phyloP scores from a whole-genome alignment of 2,113 vertebrate species.

The Phrynocephalus versicolor region DNA sequence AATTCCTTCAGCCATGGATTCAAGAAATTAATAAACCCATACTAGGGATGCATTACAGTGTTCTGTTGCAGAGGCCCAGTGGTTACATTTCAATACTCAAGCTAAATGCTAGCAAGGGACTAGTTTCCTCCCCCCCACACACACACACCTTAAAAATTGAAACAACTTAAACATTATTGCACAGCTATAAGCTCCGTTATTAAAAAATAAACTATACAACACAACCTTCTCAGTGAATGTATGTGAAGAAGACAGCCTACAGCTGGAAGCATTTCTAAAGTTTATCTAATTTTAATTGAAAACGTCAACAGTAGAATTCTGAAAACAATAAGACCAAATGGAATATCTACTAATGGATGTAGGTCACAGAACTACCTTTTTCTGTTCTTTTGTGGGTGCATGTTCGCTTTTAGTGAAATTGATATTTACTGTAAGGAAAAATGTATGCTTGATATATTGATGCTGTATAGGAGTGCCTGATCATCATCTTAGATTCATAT shows the following conservation, averaged over 20 bases:
- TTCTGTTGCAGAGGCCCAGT: not conserved
- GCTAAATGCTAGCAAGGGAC: not conserved
- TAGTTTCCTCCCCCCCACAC: too few species aligned
- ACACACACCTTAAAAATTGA: not conserved
- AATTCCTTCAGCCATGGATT: not conserved
- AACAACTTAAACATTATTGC: not conserved
- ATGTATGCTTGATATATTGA: not conserved
- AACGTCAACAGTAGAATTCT: not conserved
- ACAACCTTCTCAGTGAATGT: not conserved
- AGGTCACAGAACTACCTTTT: not conserved
- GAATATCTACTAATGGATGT: not conserved
- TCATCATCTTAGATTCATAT: too few species aligned
- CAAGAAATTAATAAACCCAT: not conserved
- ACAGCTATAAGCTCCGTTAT: not conserved
- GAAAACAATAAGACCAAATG: not conserved
- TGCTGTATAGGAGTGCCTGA: not conserved
- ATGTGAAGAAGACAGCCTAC: too few species aligned
- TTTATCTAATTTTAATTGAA: not conserved
- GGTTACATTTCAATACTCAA: not conserved
- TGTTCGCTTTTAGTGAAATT: not conserved
- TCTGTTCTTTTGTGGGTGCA: not conserved
- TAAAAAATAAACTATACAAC: not conserved
- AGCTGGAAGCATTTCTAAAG: not conserved
- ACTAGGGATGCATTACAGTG: not conserved
- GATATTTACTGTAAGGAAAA: not conserved